These are phyloP conservation scores for Lymantria dispar DNA, from an alignment of 2,888 invertebrate species.

Conservation along the genomic window DNA sequence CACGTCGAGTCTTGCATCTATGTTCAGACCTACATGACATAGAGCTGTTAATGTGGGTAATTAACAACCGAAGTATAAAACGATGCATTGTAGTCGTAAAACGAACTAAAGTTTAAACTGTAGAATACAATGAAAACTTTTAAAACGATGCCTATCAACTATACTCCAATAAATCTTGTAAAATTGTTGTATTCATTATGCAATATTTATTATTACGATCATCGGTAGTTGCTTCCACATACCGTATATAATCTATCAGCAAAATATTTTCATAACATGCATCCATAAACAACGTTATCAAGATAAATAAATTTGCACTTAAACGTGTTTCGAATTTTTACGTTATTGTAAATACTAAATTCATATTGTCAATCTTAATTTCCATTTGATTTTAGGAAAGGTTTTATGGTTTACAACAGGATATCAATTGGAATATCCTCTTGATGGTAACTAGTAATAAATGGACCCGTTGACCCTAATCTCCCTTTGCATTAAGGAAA, in stretches of 20 bases:
- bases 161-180: slow-evolving; percentile 26
- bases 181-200: slow-evolving; percentile 55
- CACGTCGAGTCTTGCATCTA: too few species aligned
- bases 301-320: slow-evolving; percentile 24
- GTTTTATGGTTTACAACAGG: too few species aligned
- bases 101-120: slow-evolving; percentile 8
- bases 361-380: not conserved
- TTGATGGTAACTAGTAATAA: too few species aligned
- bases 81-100: not conserved
- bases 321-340: not conserved
- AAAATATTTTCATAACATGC: slow-evolving; percentile 59
- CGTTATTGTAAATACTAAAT: not conserved
- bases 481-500: too few species aligned
- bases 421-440: too few species aligned
- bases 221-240: slow-evolving; percentile 65
- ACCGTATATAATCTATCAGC: slow-evolving; percentile 62
- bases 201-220: slow-evolving; percentile 58
- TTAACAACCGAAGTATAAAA: not conserved
- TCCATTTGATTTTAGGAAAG: too few species aligned
- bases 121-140: not conserved
- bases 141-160: slow-evolving; percentile 6
- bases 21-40: too few species aligned
- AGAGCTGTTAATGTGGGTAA: not conserved
- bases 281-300: slow-evolving; percentile 53
- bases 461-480: too few species aligned